Percentiles rank a stretch among this genome's conserved stretches.
These are phyloP conservation scores for Pipra filicauda DNA, from an alignment of 2,113 vertebrate genomes.

Conservation along the genomic window DNA sequence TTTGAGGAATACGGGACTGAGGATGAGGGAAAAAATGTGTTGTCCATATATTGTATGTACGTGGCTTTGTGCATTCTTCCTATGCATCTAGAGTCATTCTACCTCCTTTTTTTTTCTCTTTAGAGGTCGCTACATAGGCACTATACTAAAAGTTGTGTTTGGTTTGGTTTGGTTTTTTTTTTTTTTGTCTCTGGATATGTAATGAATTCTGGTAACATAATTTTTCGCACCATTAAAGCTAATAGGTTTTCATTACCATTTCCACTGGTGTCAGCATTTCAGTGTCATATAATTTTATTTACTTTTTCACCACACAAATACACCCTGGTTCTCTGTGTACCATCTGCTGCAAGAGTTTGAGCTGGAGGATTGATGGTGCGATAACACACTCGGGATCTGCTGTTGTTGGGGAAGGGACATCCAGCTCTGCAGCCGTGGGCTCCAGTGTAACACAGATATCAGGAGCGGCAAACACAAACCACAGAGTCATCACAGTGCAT, in stretches of 20 bases:
- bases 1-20: background rate
- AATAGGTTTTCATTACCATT: background rate
- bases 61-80: background rate
- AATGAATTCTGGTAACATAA: background rate
- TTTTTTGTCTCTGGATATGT: background rate
- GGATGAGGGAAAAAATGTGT: background rate
- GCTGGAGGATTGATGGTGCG: background rate
- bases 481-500: background rate
- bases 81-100: background rate
- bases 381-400: background rate
- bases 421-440: background rate
- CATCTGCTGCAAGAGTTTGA: background rate
- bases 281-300: background rate
- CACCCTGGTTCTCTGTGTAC: background rate
- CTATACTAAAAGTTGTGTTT: background rate
- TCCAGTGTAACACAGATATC: background rate
- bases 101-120: background rate
- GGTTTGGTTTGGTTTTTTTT: no score
- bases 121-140: background rate
- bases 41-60: rapidly evolving
- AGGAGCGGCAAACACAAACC: background rate
- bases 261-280: background rate
- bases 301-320: background rate
- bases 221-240: background rate
- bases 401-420: background rate